Base-by-base conservation (phyloP, 2,797 vertebrate genomes). In the Melanotaenia trifasciata region DNA sequence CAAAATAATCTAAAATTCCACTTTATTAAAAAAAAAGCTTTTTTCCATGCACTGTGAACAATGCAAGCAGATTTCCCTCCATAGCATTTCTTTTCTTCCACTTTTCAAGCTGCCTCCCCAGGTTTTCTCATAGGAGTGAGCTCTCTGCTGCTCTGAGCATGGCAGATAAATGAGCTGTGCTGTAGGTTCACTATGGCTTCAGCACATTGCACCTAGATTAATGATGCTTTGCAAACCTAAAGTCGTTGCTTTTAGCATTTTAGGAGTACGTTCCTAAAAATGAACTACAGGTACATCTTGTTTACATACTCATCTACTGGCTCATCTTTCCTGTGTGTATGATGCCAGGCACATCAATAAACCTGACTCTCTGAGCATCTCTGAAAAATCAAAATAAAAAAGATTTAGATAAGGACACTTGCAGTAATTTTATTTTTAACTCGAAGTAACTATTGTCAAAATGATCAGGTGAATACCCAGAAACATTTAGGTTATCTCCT, bases 161-260 rank as follows among this genome's bases (percentile, higher is more conserved):
- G 62, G 75, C 86, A 93, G 92, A 94, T 92, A 93, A 93, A 94
- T 93, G 91, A 94, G 91, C 86, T 84, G 84, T 86, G 84, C 86
- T 89, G 87, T 84, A 86, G 87, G 89, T 93, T 91, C 84, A 87
- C 85, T 69, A 26, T 81, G 80, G 86, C 76, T 90, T 91, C 84
- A 88, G 89, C 88, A 87, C 85, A 90, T 91, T 91, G 81, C 86
- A 62, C 63, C 72, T 89, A 90, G 90, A 94, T 93, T 94, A 94
- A 94, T 94, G 92, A 93, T 86, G 90, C 90, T 86, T 89, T 81
- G 69, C 86, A 45, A 85, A 87, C 87, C 83, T 74, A 0, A 10
- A 86, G 88, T 73, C 54, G 83, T 87, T 85, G 79, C 83, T 89
- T 87, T 90, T 88, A 90, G 90, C 85, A 86, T 91, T 91, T 90